Percentiles rank a stretch among this genome's conserved stretches.
Conservation (phyloP, 1,140 invertebrate species). For the Dendroctonus ponderosae region DNA sequence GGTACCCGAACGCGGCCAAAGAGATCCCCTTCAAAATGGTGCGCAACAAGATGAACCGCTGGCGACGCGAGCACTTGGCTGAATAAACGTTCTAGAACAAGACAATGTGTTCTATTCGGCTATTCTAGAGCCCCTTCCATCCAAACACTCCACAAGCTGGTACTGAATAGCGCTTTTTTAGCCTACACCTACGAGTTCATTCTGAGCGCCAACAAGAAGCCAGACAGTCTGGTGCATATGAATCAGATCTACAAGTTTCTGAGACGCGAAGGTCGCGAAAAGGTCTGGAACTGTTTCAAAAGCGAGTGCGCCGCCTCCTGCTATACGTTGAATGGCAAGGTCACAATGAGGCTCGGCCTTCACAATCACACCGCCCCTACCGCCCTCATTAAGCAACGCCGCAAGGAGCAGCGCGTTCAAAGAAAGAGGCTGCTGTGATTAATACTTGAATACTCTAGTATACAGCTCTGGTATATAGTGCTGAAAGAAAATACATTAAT, state of each 20-base stretch:
- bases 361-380: constrained; percentile 37
- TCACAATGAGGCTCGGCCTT: constrained; percentile 35
- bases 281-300: constrained; percentile 39
- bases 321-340: constrained; percentile 35
- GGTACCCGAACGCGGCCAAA: constrained; percentile 44
- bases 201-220: constrained; percentile 3
- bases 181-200: constrained; percentile 36
- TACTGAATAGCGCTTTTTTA: constrained; percentile 19
- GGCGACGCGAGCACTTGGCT: constrained; percentile 31
- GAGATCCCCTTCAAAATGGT: constrained; percentile 41
- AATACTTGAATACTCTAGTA: no score
- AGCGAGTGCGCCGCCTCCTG: constrained; percentile 37
- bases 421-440: constrained; percentile 22
- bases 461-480: no score
- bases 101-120: not conserved
- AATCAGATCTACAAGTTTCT: constrained; percentile 39
- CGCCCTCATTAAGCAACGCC: constrained; percentile 25
- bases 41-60: constrained; percentile 44
- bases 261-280: constrained; percentile 25
- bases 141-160: no score
- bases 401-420: constrained; percentile 24
- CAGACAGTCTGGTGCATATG: constrained; percentile 34
- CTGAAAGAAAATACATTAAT: no score
- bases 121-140: no score
- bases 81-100: constrained; percentile 15